Evolutionary conservation across 2,113 vertebrate genomes (phyloP).

Genomic region (Regulus satrapa): DNA sequence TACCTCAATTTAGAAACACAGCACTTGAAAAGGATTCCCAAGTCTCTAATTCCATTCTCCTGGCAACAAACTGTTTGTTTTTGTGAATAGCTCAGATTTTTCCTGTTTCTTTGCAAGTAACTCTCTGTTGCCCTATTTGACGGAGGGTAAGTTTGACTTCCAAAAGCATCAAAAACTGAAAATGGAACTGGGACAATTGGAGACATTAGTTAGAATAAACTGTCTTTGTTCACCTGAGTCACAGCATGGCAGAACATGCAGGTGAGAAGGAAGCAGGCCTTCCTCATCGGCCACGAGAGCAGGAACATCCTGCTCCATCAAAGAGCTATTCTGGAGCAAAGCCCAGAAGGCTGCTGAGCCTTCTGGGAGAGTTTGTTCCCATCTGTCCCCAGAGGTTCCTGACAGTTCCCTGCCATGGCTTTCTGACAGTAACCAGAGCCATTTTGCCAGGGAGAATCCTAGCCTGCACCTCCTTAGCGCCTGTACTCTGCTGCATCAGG

Average conservation of each 20-base stretch:
- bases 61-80: not conserved
- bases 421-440: not conserved
- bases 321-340: not conserved
- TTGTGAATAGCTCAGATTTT: not conserved
- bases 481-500: not conserved
- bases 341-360: not conserved
- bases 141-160: not conserved
- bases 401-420: not conserved
- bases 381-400: not conserved
- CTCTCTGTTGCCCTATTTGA: not conserved
- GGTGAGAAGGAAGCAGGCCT: not conserved
- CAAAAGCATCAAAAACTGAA: not conserved
- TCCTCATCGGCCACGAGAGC: accelerated
- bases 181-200: not conserved
- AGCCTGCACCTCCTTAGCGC: not conserved
- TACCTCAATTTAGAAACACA: not conserved
- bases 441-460: not conserved
- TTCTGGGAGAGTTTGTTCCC: not conserved
- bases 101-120: not conserved
- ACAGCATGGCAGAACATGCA: not conserved
- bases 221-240: not conserved
- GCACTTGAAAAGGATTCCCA: not conserved
- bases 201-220: not conserved
- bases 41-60: not conserved
- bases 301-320: not conserved